phyloP scores from a whole-genome alignment of 2,888 invertebrate species.

The Hirtodrosophila histrioides region DNA sequence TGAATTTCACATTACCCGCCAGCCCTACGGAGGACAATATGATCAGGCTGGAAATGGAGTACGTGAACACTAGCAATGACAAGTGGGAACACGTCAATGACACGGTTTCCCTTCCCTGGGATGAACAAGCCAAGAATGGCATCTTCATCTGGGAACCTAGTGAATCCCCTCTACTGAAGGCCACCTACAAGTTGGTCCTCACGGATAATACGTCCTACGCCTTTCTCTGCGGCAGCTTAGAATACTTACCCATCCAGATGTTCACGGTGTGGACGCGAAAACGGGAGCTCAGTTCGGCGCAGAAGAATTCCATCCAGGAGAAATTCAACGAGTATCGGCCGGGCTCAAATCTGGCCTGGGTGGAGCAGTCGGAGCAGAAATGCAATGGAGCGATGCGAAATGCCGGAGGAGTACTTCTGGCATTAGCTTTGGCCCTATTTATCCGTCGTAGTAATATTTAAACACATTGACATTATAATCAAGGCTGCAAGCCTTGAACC shows the following conservation, averaged over 20 bases:
- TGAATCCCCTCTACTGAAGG: rapidly evolving
- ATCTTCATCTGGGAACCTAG: slow-evolving; percentile 18
- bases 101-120: slow-evolving; percentile 14
- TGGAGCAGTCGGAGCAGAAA: slow-evolving; percentile 16
- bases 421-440: slow-evolving; percentile 8
- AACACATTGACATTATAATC: no score
- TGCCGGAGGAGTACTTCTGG: slow-evolving; percentile 12
- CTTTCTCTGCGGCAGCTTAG: slow-evolving; percentile 21
- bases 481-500: no score
- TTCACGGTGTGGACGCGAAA: slow-evolving; percentile 30
- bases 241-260: rapidly evolving
- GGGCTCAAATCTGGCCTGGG: slow-evolving; percentile 2
- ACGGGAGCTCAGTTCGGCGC: slow-evolving; percentile 1
- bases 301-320: background rate
- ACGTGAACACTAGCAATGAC: slow-evolving; percentile 12
- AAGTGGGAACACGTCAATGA: slow-evolving; percentile 19
- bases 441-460: background rate
- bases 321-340: background rate
- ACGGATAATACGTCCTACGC: slow-evolving; percentile 5
- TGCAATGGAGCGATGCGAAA: slow-evolving; percentile 17
- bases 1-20: background rate
- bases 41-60: slow-evolving; percentile 15
- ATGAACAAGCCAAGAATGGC: slow-evolving; percentile 26
- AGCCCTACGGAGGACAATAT: background rate
- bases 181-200: slow-evolving; percentile 29